phyloP scores from a whole-genome alignment of 2,113 vertebrate genomes.

The Ceyx melanurus region DNA sequence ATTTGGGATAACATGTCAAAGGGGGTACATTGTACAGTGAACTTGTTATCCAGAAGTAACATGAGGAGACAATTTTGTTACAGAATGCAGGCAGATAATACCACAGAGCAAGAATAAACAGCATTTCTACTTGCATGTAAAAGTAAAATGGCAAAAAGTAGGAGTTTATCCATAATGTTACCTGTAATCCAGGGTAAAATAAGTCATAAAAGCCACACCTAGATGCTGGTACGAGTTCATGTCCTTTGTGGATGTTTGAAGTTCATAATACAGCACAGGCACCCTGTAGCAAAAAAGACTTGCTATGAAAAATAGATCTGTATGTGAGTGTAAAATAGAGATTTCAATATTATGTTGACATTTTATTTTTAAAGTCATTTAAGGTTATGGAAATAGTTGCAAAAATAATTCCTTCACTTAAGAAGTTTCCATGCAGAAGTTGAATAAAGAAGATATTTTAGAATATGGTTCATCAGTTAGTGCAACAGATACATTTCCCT shows the following conservation, averaged over 20 bases:
- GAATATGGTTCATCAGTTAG: conserved; percentile 76
- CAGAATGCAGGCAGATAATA: background rate
- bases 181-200: conserved; percentile 31
- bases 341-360: conserved; percentile 47
- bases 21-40: background rate
- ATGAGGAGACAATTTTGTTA: background rate
- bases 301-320: conserved; percentile 21
- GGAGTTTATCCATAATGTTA: background rate
- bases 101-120: background rate
- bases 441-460: conserved; percentile 77
- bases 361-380: conserved; percentile 53
- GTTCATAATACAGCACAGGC: conserved; percentile 18
- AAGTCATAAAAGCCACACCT: conserved; percentile 52
- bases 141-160: conserved; percentile 4
- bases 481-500: conserved; percentile 74
- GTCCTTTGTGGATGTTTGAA: conserved; percentile 56
- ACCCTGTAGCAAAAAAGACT: background rate
- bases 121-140: background rate
- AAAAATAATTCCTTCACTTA: conserved; percentile 68
- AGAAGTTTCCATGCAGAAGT: conserved; percentile 63
- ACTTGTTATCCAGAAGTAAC: background rate
- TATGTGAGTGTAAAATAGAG: conserved; percentile 17
- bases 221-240: conserved; percentile 26
- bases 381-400: conserved; percentile 65
- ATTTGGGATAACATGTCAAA: background rate